Percentiles rank a stretch among this genome's conserved stretches.
Evolutionary conservation across 2,797 vertebrate species (phyloP).

Genomic region (Malurus splendens): DNA sequence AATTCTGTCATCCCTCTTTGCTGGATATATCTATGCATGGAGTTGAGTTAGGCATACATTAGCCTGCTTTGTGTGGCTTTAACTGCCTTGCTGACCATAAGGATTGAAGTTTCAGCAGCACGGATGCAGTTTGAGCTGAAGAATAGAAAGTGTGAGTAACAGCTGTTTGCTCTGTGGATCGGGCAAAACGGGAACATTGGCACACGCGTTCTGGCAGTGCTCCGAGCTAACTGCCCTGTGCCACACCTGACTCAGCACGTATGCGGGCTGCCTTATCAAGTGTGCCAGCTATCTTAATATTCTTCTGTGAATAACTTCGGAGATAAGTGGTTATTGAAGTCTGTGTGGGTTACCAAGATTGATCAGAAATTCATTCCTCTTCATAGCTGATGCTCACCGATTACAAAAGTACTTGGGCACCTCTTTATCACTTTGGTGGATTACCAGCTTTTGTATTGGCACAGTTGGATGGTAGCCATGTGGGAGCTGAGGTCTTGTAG

Average conservation of each 20-base stretch:
- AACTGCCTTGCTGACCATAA: background rate
- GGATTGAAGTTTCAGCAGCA: fast-evolving
- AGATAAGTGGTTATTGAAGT: background rate
- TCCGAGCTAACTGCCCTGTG: background rate
- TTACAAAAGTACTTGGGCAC: background rate
- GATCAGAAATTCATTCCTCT: background rate
- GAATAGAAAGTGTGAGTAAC: background rate
- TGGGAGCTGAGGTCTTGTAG: background rate
- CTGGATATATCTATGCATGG: background rate
- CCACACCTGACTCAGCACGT: background rate
- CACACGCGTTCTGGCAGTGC: fast-evolving
- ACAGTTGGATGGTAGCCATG: background rate
- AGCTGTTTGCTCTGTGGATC: background rate
- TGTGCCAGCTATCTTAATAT: background rate
- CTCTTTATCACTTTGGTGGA: background rate
- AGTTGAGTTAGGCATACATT: background rate
- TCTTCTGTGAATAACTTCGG: background rate
- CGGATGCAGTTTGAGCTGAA: background rate
- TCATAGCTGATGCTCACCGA: background rate
- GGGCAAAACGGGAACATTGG: background rate
- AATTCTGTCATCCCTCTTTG: background rate
- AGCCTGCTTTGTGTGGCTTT: background rate
- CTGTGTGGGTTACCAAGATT: background rate
- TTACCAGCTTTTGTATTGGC: background rate
- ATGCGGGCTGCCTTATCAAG: background rate